Conservation (phyloP, 1,140 invertebrate genomes). For the Melitaea cinxia region DNA sequence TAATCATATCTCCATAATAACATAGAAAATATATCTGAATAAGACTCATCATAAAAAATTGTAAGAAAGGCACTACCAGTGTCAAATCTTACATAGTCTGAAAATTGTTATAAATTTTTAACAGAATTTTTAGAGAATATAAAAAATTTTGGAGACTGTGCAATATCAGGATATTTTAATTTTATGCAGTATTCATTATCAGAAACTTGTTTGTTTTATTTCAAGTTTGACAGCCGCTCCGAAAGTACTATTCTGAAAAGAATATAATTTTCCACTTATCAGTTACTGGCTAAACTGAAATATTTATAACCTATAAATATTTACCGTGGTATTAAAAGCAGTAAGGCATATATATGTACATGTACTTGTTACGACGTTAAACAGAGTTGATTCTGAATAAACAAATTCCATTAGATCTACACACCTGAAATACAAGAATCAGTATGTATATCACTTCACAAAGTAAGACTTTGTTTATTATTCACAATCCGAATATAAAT, state of each 20-base stretch:
- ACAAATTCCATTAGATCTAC: slow-evolving; percentile 48
- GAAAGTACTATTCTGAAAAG: no score
- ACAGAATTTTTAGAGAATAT: no score
- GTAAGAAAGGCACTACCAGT: slow-evolving; percentile 34
- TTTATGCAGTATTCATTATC: no score
- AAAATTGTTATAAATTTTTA: slow-evolving; percentile 22
- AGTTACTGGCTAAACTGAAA: no score
- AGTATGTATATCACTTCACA: background rate
- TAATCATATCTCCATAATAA: slow-evolving; percentile 50
- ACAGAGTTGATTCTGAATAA: slow-evolving; percentile 47
- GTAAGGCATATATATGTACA: slow-evolving; percentile 54
- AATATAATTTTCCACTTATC: no score
- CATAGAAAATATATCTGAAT: slow-evolving; percentile 53
- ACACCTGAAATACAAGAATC: slow-evolving; percentile 44
- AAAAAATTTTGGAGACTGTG: no score
- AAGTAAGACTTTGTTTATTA: background rate
- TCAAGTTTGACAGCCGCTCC: no score
- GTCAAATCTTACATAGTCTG: slow-evolving; percentile 44
- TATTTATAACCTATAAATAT: no score
- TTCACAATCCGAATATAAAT: background rate
- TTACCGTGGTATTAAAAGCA: slow-evolving; percentile 57
- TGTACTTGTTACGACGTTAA: slow-evolving; percentile 49
- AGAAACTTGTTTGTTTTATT: no score
- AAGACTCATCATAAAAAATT: slow-evolving; percentile 42
- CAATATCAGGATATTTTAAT: no score